Evolutionary conservation across 2,888 invertebrate genomes (phyloP), one percentile per base, ranked within the genome.

Genomic region (Caenorhabditis macrosperma): DNA sequence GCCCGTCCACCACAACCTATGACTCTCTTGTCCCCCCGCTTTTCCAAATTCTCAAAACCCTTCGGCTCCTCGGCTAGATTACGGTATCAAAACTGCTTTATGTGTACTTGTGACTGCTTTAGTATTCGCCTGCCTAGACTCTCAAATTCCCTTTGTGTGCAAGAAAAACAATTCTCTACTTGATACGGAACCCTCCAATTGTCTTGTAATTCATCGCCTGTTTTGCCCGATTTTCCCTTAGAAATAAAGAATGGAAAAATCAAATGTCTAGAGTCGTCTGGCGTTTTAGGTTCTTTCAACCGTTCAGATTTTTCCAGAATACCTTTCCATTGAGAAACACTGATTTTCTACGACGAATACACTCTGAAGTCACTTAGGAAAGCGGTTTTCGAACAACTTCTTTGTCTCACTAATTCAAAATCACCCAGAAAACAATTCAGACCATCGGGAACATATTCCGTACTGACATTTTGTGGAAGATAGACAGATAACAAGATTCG

Each of bases 61-160:
- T 54, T 30, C n/a, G 44, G 44, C 41, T 50, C n/a, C 24, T 26
- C n/a, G 60, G 33, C 60, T 69, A 69, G 61, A 61, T 22, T 59
- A 64, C 74, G 74, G 74, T 64, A 74, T 57, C 46, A 28, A 41
- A 20, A 61, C 72, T 74, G 74, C 74, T 74, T 74, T 61, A 64
- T 74, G 74, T 74, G 54, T 55, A 55, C 22, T 68, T 64, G 74
- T 74, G 74, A 64, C 59, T 35, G 74, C 74, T 64, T 59, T 64
- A 74, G 74, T 52, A 22, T 48, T 4, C 10, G 2, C 12, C 10
- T 9, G 22, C 28, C n/a, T n/a, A n/a, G n/a, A n/a, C n/a, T n/a
- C n/a, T n/a, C n/a, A n/a, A n/a, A 54, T 54, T 7, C 17, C 17
- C 33, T 9, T 30, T 4, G 1, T 30, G n/a, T 44, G 44, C 17